Base-by-base conservation (phyloP, 2,113 vertebrate genomes). In the Sterna hirundo region DNA sequence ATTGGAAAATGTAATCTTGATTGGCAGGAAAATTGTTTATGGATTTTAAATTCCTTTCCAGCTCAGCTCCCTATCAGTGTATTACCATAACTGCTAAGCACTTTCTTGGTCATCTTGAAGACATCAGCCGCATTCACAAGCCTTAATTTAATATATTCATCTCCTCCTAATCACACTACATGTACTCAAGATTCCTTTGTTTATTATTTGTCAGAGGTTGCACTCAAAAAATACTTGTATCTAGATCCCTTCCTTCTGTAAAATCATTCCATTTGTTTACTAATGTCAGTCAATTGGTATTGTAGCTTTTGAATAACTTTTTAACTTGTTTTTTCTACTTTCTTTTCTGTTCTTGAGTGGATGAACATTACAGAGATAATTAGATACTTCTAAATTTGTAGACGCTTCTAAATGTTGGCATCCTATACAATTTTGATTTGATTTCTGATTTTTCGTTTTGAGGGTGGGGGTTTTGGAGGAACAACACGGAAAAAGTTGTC, bases 1-100 rank as follows among this genome's bases (percentile, higher is more conserved):
- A 60, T 11, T 88, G 55, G 74, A 96, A 95, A 97, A 86, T 65
- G 34, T 51, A 95, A 95, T 86, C 55, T 75, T 86, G 86, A 88
- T 72, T 86, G 94, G 26, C 85, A 95, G 68, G 54, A 70, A 90
- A 91, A 93, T 57, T 83, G 22, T 78, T 93, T 76, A 68, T 32
- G 36, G 38, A 15, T 70, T 90, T 86, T 88, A 82, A 82, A 82
- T 82, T 90, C 65, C 46, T 60, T 91, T 93, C 42, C 47, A 77
- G 57, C 78, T 75, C 60, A 82, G 49, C 32, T 93, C 83, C 3
- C 0, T 87, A 62, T 82, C 78, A 74, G 15, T 58, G 7, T 86
- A 65, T 90, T 93, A 74, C 47, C 17, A 20, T 68, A 62, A 87
- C 47, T 2, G 0, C 34, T 54, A 74, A 76, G 32, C 3, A 10